Base-by-base conservation (phyloP, 2,797 vertebrate genomes). In the Zonotrichia albicollis region DNA sequence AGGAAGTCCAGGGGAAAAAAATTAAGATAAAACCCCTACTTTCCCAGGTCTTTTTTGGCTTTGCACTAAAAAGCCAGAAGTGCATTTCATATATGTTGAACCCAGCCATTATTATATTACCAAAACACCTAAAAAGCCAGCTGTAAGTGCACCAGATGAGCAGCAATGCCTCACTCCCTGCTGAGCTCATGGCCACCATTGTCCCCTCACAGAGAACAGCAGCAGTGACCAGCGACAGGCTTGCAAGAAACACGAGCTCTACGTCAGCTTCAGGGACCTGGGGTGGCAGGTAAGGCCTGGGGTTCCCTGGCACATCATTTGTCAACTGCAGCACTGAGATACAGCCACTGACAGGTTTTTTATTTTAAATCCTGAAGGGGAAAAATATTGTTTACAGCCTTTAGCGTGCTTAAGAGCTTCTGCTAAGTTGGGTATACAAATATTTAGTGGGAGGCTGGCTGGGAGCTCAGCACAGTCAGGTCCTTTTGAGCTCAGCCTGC, bases 241-340 rank as follows among this genome's bases (percentile, higher is more conserved):
- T n/a, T 99, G 99, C 92, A 99, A 99, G 98, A 99, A 99, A 96
- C 99, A 99, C 0, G 99, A 99, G 97, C 98, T 99, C 82, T 99
- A 99, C 21, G 99, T 99, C 98, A 99, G 99, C 93, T 99, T 99
- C 98, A 98, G 98, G n/a, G 99, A 99, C 97, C 98, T 99, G 92
- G 99, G 99, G 85, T 99, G 99, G 99, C 99, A 99, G 99, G 99
- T 99, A 98, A 95, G 96, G 53, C 14, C 40, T 16, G 71, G 42
- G 36, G 1, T 22, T 19, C 48, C 85, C 65, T 53, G 34, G 30
- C 38, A 46, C 18, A 4, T 30, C 43, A 8, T 1, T 3, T 9
- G 61, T 6, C 30, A 13, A 12, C 43, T 23, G 21, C 61, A 34
- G 3, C 4, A 17, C 13, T 6, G 50, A 58, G 4, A 14, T 16